Percentiles rank a stretch among this genome's conserved stretches.
Evolutionary conservation across 2,797 vertebrate genomes (phyloP).

Genomic region (Phrynocephalus forsythii): DNA sequence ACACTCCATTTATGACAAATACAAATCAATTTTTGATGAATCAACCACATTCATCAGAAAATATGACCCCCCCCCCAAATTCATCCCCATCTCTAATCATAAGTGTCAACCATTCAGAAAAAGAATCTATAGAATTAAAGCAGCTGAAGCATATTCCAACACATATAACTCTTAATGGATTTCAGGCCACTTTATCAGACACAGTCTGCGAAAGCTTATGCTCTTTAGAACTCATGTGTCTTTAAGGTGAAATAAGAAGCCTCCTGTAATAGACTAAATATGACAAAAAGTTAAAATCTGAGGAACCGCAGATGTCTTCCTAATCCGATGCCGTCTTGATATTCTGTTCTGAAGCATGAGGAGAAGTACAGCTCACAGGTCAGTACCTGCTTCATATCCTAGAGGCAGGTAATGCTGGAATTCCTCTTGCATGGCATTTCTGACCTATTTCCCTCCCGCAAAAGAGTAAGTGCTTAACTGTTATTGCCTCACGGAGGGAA

Average conservation of each 20-base stretch:
- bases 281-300: neutral
- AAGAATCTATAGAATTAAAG: neutral
- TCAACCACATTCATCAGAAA: no score
- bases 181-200: no score
- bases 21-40: no score
- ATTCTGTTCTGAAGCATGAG: neutral
- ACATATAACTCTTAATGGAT: no score
- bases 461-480: conserved; percentile 34
- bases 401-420: conserved; percentile 7
- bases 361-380: conserved; percentile 11
- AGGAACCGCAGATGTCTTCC: neutral
- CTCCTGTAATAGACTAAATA: no score
- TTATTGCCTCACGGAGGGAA: conserved; percentile 3
- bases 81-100: neutral
- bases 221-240: no score
- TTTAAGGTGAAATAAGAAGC: no score
- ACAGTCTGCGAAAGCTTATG: no score
- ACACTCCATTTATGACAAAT: no score
- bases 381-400: neutral
- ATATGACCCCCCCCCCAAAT: no score
- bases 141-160: no score
- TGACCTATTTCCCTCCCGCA: conserved; percentile 26
- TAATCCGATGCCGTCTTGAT: neutral
- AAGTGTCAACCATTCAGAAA: neutral
- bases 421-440: conserved; percentile 31